Evolutionary conservation across 2,888 invertebrate species (phyloP).

Genomic region (Macaria liturata): DNA sequence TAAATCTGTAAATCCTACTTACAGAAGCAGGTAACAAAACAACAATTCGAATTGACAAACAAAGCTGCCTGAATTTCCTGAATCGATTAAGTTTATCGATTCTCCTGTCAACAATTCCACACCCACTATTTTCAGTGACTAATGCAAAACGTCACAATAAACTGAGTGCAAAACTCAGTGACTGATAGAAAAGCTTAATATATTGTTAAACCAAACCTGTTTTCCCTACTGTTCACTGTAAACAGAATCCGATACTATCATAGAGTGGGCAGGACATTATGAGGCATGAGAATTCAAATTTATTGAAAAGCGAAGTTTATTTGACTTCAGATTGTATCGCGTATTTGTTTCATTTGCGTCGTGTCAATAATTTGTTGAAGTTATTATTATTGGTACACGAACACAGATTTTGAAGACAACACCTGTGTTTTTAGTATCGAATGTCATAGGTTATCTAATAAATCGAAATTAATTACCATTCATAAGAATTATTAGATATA

Average conservation of each 20-base stretch:
- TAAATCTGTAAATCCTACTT: too few relatives aligned
- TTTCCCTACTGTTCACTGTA: slow-evolving; percentile 6
- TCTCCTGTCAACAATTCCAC: too few relatives aligned
- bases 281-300: slow-evolving; percentile 6
- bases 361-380: slow-evolving; percentile 3
- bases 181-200: neutral
- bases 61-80: too few relatives aligned
- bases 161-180: neutral
- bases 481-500: too few relatives aligned
- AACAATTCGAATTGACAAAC: too few relatives aligned
- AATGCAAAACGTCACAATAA: neutral
- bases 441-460: too few relatives aligned
- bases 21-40: too few relatives aligned
- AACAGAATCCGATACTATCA: slow-evolving; percentile 28
- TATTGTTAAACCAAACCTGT: slow-evolving; percentile 3
- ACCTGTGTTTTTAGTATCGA: too few relatives aligned
- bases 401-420: too few relatives aligned
- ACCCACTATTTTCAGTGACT: too few relatives aligned
- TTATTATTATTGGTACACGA: slow-evolving; percentile 1
- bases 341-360: slow-evolving; percentile 10
- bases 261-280: slow-evolving; percentile 34
- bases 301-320: slow-evolving; percentile 15
- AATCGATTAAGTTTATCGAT: too few relatives aligned
- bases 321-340: slow-evolving; percentile 4
- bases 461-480: too few relatives aligned